Base-by-base conservation (phyloP, 2,113 vertebrate species). In the Megaleporinus macrocephalus region DNA sequence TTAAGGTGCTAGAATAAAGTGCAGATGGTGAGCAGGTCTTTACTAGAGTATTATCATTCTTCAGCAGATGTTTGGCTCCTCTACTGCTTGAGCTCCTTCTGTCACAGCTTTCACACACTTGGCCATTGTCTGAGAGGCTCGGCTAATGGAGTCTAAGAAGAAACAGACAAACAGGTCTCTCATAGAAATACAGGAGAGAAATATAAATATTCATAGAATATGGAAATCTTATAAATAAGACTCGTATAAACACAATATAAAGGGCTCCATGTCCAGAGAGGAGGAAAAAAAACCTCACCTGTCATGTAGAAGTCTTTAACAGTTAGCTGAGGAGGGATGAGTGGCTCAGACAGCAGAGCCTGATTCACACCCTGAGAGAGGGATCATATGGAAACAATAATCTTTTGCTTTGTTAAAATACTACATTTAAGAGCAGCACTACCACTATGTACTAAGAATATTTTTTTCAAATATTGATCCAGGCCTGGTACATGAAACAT, bases 261-360 rank as follows among this genome's bases (percentile, higher is more conserved):
- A n/a, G n/a, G n/a, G n/a, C n/a, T n/a, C n/a, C 30, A 59, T 26
- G 9, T 57, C 4, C 3, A 57, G 5, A 16, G 3, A 16, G 5
- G 12, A 26, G 1, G 14, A 61, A 24, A 9, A 61, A 61, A 61
- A 13, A 55, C 44, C 66, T n/a, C 89, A 98, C 98, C 98, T 90
- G 98, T 99, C 98, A 99, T 99, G 86, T 98, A 99, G 85, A 98
- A 99, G 91, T 99, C 98, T 89, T 96, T 98, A 82, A 95, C 95
- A 57, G 97, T 94, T 41, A 98, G 88, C 84, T 99, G 98, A 87
- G 96, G 96, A 36, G 98, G 96, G 70, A 97, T 90, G 82, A 99
- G 95, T 80, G 98, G 97, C 84, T 96, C 93, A 65, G 94, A 89
- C 78, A 97, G 90, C 80, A 98, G 90, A 36, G 96, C 90, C 82